Evolutionary conservation across 2,888 invertebrate genomes (phyloP), one percentile per base, ranked within the genome.

Genomic region (Lasius fuliginosus): DNA sequence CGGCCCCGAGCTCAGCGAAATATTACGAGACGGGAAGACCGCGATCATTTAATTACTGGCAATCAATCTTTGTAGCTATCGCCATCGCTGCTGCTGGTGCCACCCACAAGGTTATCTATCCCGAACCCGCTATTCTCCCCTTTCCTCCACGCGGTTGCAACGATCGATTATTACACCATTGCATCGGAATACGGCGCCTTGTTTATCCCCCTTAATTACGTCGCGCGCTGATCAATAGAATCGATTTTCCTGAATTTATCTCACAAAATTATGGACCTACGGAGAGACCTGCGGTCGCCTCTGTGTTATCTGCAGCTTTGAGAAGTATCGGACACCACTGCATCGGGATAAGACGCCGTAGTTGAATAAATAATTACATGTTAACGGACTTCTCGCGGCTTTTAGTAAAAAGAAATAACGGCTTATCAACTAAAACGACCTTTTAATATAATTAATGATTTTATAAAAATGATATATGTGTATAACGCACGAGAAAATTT

Each of bases 61-160:
- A 87, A 88, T 88, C 84, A 88, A 88, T 88, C 87, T 88, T 84
- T 67, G 84, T 82, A 84, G 86, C 64, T 83, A 84, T 84, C 56
- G 58, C 46, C 65, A 82, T 84, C 84, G 75, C 79, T 83, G 75
- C 53, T 71, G 69, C 42, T 81, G 33, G 71, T 73, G 73, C 77
- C 30, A 67, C 79, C 91, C 92, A 83, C 75, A 75, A 89, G 90
- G 91, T 93, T 92, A 92, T 93, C 93, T 92, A 87, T 83, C 82
- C 69, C 84, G 75, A 67, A 79, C 86, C 83, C 79, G 85, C 53
- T 87, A 65, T 74, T 71, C 82, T 58, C 49, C 85, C 64, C 87
- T 75, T 74, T 67, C 83, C 75, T 74, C 58, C 60, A 56, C 65
- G 1, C 27, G 75, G 62, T 49, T 71, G 83, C 87, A 87, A 82